These are phyloP conservation scores for Metallyticus violacea DNA, from an alignment of 2,888 invertebrate genomes.

Conservation along the genomic window DNA sequence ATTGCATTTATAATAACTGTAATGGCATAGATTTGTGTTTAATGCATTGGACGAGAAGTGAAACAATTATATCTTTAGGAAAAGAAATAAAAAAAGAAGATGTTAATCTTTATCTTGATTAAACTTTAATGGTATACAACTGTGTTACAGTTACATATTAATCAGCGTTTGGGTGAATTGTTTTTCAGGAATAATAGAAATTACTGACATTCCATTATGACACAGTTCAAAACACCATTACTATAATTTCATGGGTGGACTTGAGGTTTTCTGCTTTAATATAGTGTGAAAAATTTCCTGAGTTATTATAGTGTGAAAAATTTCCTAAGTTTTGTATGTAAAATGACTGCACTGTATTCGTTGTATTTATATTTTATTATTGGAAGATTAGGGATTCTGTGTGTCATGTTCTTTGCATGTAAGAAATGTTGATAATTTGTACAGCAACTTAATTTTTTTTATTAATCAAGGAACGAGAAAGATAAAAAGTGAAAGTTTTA, in stretches of 20 bases:
- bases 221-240: background rate
- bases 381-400: background rate
- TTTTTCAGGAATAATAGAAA: background rate
- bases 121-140: background rate
- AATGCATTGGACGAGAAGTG: background rate
- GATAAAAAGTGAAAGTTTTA: background rate
- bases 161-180: background rate
- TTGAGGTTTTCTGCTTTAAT: background rate
- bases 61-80: background rate
- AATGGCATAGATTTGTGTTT: background rate
- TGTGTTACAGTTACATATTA: background rate
- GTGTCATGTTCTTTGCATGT: background rate
- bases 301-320: background rate
- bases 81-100: background rate
- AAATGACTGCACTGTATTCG: background rate
- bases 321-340: conserved; percentile 5
- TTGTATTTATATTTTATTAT: background rate
- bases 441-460: conserved; percentile 17
- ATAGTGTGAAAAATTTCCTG: background rate
- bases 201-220: background rate
- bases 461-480: background rate
- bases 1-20: background rate
- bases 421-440: conserved; percentile 18
- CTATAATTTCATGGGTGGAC: background rate
- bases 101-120: background rate